Evolutionary conservation across 2,113 vertebrate species (phyloP), one percentile per base, ranked within the genome.

Genomic region (Leptobrachium ailaonicum): DNA sequence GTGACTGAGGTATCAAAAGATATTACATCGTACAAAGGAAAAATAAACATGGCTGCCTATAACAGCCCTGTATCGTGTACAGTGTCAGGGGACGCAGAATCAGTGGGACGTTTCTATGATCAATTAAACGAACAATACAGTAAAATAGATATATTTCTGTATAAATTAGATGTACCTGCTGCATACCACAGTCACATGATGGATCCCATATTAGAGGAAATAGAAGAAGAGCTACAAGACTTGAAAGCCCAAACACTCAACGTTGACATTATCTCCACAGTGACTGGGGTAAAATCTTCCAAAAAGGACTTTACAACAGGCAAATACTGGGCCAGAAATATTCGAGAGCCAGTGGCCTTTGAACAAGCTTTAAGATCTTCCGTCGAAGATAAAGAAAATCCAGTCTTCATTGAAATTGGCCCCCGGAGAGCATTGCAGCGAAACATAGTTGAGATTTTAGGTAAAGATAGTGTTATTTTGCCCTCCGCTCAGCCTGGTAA

Each of bases 161-260:
- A 82, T 54, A 58, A 87, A 60, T 83, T 95, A 82, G 88, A 91
- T 82, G 90, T 95, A 8, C 89, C 93, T 32, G 89, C 84, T 77
- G 94, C 94, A 0, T 96, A 95, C 77, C 95, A 96, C 75, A 96
- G 95, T 84, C 88, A 91, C 42, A 90, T 93, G 88, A 95, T 96
- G 94, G 92, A 96, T 76, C 84, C 85, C 47, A 90, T 96, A 71
- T 71, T 95, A 0, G 53, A 79, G 2, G 88, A 92, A 42, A 58
- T 95, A 66, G 87, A 90, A 82, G 77, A 85, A 53, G 87, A 6
- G 2, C 81, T 95, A 66, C 74, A 83, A 2, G 6, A 66, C 69
- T 88, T 96, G 76, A 53, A 75, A 41, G 82, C 78, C 32, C 84
- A 84, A 62, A 82, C 86, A 3, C 82, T 86, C 43, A 85, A 89